Conservation (phyloP, 2,113 vertebrate species). For the Eira barbara region DNA sequence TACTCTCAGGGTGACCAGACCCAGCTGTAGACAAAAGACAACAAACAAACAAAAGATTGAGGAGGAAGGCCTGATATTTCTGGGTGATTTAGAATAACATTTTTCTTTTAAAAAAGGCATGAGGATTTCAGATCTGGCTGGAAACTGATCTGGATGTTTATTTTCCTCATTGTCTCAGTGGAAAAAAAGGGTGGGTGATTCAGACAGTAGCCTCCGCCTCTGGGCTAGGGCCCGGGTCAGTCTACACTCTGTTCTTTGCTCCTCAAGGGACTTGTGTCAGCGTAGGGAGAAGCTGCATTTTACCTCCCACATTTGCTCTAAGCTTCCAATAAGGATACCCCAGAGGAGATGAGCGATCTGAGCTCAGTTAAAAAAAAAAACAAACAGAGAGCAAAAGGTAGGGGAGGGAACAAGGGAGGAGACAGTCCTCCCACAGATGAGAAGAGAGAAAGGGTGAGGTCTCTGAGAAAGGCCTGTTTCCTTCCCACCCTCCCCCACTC, state of each 20-base stretch:
- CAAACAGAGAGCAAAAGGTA: neutral
- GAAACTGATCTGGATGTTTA: constrained; percentile 69
- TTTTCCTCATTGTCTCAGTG: constrained; percentile 71
- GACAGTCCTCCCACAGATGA: neutral
- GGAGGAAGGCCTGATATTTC: constrained; percentile 36
- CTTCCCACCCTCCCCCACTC: neutral
- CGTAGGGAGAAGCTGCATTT: neutral
- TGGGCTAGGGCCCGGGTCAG: constrained; percentile 48
- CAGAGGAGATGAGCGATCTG: neutral
- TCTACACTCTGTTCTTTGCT: constrained; percentile 31
- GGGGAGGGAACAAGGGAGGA: neutral
- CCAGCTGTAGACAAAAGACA: constrained; percentile 18
- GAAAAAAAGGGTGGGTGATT: constrained; percentile 66
- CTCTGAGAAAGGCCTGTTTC: neutral
- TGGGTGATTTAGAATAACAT: constrained; percentile 28
- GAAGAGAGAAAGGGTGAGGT: neutral
- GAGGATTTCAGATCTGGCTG: constrained; percentile 62
- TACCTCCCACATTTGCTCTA: constrained; percentile 39
- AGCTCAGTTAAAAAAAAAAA: constrained; percentile 1
- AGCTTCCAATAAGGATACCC: neutral
- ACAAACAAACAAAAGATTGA: constrained; percentile 24
- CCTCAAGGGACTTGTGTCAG: constrained; percentile 13
- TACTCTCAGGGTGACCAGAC: neutral
- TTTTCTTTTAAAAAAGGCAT: constrained; percentile 13
- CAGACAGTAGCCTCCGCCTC: constrained; percentile 56